Conservation (phyloP, 2,113 vertebrate species). For the Oryzias javanicus region DNA sequence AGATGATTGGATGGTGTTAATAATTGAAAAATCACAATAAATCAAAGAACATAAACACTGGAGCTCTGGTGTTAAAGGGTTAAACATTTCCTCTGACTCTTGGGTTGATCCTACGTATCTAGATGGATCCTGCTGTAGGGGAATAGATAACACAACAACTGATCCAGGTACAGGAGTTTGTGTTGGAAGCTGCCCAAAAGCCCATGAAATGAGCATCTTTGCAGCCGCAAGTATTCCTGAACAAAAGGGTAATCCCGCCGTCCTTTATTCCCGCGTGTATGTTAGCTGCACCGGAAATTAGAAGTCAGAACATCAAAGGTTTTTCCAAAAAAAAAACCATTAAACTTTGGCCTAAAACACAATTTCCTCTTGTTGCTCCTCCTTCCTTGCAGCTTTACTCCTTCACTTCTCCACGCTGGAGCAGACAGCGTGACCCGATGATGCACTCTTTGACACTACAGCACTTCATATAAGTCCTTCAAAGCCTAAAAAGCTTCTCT, state of each 20-base stretch:
- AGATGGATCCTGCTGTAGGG: neutral
- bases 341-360: constrained; percentile 3
- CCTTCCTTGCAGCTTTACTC: neutral
- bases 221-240: neutral
- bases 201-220: constrained; percentile 21
- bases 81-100: constrained; percentile 4
- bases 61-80: neutral
- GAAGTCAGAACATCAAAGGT: constrained; percentile 13
- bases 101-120: neutral
- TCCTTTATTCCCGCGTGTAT: neutral
- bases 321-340: constrained; percentile 11
- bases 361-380: constrained; percentile 10
- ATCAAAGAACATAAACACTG: too few species aligned
- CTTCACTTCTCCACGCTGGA: neutral
- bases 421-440: constrained; percentile 12
- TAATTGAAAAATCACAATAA: too few species aligned
- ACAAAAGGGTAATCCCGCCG: constrained; percentile 7
- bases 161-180: constrained; percentile 8
- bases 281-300: constrained; percentile 7
- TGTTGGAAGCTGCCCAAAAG: constrained; percentile 19
- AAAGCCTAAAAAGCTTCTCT: neutral
- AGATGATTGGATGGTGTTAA: too few species aligned
- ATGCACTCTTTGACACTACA: neutral
- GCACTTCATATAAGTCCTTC: constrained; percentile 3
- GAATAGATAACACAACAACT: neutral